Evolutionary conservation across 1,140 invertebrate genomes (phyloP).

Genomic region (Drosophila watanabei): DNA sequence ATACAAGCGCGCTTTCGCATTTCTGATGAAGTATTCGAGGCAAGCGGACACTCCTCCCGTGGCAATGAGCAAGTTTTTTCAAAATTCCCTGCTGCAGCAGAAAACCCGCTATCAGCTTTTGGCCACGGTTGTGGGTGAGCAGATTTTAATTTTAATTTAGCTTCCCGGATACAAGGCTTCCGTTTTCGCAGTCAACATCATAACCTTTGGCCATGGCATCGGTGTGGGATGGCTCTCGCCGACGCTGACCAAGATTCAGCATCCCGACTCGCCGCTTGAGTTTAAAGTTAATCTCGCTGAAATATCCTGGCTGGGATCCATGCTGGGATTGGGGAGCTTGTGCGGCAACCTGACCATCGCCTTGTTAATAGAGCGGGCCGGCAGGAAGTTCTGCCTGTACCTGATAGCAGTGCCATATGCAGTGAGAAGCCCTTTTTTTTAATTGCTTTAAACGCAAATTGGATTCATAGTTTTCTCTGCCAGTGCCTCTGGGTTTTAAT

Average conservation of each 20-base stretch:
- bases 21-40: background rate
- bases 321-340: slow-evolving; percentile 74
- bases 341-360: slow-evolving; percentile 80
- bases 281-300: slow-evolving; percentile 71
- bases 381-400: slow-evolving; percentile 86
- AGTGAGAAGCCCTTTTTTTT: slow-evolving; percentile 34
- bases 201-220: slow-evolving; percentile 86
- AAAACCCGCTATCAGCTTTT: slow-evolving; percentile 68
- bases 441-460: background rate
- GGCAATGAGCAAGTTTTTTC: slow-evolving; percentile 30
- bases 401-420: slow-evolving; percentile 81
- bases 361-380: slow-evolving; percentile 79
- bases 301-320: slow-evolving; percentile 83
- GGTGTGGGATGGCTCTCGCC: slow-evolving; percentile 86
- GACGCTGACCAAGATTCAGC: slow-evolving; percentile 65
- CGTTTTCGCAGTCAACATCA: slow-evolving; percentile 77
- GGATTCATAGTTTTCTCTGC: background rate
- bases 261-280: slow-evolving; percentile 55
- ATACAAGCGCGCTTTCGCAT: slow-evolving; percentile 14
- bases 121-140: slow-evolving; percentile 68
- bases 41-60: background rate
- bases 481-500: slow-evolving; percentile 80
- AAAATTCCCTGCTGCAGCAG: slow-evolving; percentile 39
- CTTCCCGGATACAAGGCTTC: background rate
- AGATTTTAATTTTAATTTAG: background rate